phyloP scores from a whole-genome alignment of 2,113 vertebrate genomes.

The Chaenocephalus aceratus region DNA sequence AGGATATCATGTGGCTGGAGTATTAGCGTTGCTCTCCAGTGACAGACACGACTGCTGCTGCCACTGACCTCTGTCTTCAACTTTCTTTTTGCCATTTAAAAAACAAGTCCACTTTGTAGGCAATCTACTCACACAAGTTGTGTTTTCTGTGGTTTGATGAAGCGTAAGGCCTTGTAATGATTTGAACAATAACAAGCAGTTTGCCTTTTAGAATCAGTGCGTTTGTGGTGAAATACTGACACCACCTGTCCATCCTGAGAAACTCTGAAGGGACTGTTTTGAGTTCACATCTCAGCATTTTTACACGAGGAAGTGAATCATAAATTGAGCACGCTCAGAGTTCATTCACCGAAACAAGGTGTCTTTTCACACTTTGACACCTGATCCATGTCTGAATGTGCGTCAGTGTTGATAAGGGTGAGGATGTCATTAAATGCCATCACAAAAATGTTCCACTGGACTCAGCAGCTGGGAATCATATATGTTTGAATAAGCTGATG shows the following conservation, averaged over 20 bases:
- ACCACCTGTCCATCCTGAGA: not conserved
- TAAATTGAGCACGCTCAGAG: not conserved
- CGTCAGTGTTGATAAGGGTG: not conserved
- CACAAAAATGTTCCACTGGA: conserved; percentile 25
- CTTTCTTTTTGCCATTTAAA: not conserved
- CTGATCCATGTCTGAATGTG: not conserved
- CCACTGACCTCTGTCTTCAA: conserved; percentile 23
- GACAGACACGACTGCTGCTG: conserved; percentile 53
- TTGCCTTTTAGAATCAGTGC: not conserved
- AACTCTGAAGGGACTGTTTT: not conserved
- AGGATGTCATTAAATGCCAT: conserved; percentile 14
- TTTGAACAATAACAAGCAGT: not conserved
- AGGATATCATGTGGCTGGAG: conserved; percentile 72
- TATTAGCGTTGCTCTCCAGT: conserved; percentile 54
- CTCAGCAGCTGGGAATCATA: conserved; percentile 2
- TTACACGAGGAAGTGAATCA: conserved; percentile 47
- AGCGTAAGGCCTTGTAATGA: not conserved
- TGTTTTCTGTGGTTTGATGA: not conserved
- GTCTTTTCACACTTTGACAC: conserved; percentile 31
- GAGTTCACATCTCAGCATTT: conserved; percentile 6
- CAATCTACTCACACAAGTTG: not conserved
- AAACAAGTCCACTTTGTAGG: not conserved
- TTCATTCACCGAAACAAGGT: conserved; percentile 28
- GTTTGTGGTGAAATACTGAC: conserved; percentile 29
- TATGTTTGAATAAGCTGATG: not conserved